phyloP scores from a whole-genome alignment of 2,113 vertebrate species.

The Condylura cristata region DNA sequence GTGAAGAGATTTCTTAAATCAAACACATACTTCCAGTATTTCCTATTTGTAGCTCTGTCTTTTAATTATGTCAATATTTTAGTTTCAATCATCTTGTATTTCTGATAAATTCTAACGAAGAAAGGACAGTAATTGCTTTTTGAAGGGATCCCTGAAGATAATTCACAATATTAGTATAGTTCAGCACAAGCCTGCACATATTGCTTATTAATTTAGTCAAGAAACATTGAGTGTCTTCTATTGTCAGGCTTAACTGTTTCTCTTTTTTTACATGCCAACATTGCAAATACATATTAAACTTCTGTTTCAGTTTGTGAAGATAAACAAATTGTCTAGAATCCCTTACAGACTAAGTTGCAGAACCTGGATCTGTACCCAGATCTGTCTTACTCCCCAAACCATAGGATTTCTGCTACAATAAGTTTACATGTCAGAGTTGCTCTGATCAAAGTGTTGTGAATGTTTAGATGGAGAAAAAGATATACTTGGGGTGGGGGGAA shows the following conservation, averaged over 20 bases:
- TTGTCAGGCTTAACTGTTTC: slow-evolving; percentile 33
- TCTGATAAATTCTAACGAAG: background rate
- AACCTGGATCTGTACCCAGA: slow-evolving; percentile 14
- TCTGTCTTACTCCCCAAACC: background rate
- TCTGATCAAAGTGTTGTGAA: background rate
- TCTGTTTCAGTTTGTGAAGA: slow-evolving; percentile 17
- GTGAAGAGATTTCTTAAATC: background rate
- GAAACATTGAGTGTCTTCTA: background rate
- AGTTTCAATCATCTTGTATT: slow-evolving; percentile 17
- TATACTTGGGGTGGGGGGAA: background rate
- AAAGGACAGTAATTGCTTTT: background rate
- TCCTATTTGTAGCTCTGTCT: slow-evolving; percentile 15
- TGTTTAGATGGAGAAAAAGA: background rate
- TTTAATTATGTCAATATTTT: background rate
- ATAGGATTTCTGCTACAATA: background rate
- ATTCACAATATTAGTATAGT: background rate
- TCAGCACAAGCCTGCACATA: background rate
- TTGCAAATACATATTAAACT: background rate
- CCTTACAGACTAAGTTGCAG: background rate
- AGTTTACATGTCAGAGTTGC: background rate
- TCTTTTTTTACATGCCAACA: slow-evolving; percentile 10
- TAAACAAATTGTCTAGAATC: background rate
- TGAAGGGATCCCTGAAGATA: slow-evolving; percentile 42
- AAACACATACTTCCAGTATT: slow-evolving; percentile 35
- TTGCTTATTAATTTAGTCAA: slow-evolving; percentile 29